phyloP scores from a whole-genome alignment of 2,797 vertebrate genomes.

The Staurois parvus region DNA sequence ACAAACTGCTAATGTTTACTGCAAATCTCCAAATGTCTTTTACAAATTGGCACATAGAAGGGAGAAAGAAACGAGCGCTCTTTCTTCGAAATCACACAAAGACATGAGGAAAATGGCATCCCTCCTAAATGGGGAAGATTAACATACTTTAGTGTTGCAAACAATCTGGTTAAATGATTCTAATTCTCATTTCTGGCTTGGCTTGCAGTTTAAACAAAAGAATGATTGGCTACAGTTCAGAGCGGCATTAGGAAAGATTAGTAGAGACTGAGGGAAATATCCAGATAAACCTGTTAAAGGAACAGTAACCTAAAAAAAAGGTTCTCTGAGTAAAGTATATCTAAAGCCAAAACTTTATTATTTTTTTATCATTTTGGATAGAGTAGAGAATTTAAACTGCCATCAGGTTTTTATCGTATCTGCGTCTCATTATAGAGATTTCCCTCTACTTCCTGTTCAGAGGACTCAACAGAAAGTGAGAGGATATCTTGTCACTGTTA shows the following conservation, averaged over 20 bases:
- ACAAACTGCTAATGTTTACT: slow-evolving; percentile 50
- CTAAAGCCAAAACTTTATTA: no score
- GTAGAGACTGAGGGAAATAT: slow-evolving; percentile 28
- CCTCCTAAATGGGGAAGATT: slow-evolving; percentile 51
- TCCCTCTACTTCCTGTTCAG: no score
- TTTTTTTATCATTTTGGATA: no score
- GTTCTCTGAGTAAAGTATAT: not conserved
- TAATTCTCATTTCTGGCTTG: slow-evolving; percentile 60
- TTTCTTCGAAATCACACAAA: slow-evolving; percentile 47
- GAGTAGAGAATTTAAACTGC: no score
- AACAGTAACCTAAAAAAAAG: not conserved
- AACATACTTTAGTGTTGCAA: slow-evolving; percentile 62
- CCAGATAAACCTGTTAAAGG: not conserved
- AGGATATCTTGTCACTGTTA: no score
- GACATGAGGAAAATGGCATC: slow-evolving; percentile 55
- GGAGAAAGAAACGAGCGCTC: slow-evolving; percentile 29
- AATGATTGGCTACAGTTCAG: slow-evolving; percentile 58
- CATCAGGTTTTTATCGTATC: no score
- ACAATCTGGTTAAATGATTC: slow-evolving; percentile 61
- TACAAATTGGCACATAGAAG: slow-evolving; percentile 57
- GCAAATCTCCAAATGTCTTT: slow-evolving; percentile 56
- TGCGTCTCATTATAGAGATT: no score
- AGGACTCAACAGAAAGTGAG: no score
- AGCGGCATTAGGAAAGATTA: slow-evolving; percentile 60
- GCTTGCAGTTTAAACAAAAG: slow-evolving; percentile 63